These are phyloP conservation scores for Chaunax sp. DNA, from an alignment of 2,797 vertebrate genomes.

Conservation along the genomic window DNA sequence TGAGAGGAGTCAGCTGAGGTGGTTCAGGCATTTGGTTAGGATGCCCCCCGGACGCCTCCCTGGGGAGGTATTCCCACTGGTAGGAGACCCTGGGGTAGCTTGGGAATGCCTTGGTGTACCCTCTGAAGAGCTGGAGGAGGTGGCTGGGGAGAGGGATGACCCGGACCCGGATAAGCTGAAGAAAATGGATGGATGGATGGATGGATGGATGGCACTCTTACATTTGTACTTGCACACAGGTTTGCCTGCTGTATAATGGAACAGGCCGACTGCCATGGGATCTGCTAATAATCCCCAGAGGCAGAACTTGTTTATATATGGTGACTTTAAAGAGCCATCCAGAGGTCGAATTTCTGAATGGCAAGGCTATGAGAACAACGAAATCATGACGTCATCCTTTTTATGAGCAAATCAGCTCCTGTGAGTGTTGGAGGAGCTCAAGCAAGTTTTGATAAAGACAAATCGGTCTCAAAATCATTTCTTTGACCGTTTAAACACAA, in stretches of 20 bases:
- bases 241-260: not conserved
- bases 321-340: not conserved
- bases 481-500: slow-evolving; percentile 10
- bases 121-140: no score
- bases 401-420: not conserved
- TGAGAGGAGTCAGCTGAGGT: no score
- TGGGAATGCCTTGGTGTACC: no score
- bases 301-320: not conserved
- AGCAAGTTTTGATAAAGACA: not conserved
- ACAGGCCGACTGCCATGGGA: not conserved
- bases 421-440: not conserved
- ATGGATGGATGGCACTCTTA: no score
- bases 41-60: no score
- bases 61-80: no score
- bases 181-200: no score
- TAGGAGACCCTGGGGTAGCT: no score
- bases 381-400: not conserved
- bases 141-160: no score
- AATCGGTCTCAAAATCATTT: not conserved
- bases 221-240: not conserved
- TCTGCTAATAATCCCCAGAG: not conserved
- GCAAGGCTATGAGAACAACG: not conserved
- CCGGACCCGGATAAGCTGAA: no score
- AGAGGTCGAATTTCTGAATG: not conserved
- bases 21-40: no score